Conservation (phyloP, 1,140 invertebrate species). For the Conopomorpha cramerella region DNA sequence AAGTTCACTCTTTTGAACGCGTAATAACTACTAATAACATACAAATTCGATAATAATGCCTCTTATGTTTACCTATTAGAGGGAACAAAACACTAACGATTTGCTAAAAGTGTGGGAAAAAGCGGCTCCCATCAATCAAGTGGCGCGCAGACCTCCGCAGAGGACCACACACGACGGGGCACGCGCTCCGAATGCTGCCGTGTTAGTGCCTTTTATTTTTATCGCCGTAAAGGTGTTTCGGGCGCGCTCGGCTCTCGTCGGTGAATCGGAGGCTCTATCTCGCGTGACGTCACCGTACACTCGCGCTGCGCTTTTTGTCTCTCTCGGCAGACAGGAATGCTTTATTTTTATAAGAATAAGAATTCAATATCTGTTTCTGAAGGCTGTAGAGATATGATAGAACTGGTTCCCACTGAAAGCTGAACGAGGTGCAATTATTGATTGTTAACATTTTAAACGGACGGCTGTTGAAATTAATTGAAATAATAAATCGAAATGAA, state of each 20-base stretch:
- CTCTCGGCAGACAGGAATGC: no score
- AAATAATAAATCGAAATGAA: no score
- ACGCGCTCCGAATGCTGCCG: slow-evolving; percentile 56
- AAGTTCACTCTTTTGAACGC: no score
- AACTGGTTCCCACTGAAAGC: no score
- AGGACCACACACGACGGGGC: slow-evolving; percentile 58
- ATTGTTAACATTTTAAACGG: no score
- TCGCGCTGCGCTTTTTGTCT: no score
- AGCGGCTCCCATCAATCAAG: slow-evolving; percentile 50
- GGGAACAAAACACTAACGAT: background rate
- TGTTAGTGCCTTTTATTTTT: slow-evolving; percentile 26
- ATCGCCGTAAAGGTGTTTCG: slow-evolving; percentile 30
- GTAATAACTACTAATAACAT: background rate
- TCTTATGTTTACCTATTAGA: background rate
- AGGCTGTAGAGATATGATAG: no score
- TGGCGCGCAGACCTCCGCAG: slow-evolving; percentile 36
- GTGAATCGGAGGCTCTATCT: slow-evolving; percentile 31
- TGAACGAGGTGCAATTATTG: no score
- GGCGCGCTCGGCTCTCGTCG: slow-evolving; percentile 33
- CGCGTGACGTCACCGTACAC: slow-evolving; percentile 34
- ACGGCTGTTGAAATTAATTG: no score
- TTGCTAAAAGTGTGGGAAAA: slow-evolving; percentile 34
- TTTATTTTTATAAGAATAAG: no score
- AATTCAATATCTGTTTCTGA: no score
- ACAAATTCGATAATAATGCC: background rate